These are phyloP conservation scores for Syngnathus typhle DNA, from an alignment of 2,113 vertebrate genomes.

Conservation along the genomic window DNA sequence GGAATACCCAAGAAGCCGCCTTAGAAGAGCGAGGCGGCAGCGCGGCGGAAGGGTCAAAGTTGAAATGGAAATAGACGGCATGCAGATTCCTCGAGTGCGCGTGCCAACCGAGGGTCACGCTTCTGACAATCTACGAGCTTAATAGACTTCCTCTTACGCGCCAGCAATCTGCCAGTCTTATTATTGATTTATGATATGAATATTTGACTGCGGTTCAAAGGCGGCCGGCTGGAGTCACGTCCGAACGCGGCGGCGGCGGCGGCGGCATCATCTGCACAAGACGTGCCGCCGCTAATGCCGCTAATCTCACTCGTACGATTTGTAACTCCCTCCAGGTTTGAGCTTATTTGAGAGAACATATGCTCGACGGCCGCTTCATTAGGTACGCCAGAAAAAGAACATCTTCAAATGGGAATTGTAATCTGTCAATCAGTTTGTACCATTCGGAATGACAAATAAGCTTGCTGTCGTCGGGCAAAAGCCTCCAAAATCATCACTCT, in stretches of 20 bases:
- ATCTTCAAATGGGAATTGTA: neutral
- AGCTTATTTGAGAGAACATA: neutral
- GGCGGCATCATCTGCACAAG: neutral
- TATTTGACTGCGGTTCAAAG: neutral
- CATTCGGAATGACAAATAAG: no score
- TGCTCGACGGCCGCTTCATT: neutral
- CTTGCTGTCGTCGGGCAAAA: no score
- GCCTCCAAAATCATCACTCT: no score
- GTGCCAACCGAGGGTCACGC: neutral
- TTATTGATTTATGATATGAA: neutral
- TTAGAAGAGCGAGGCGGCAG: conserved; percentile 5
- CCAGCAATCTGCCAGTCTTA: neutral
- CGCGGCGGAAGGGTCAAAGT: neutral
- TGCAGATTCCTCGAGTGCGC: neutral
- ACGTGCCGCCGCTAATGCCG: neutral
- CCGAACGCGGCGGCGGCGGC: neutral
- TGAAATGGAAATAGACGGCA: conserved; percentile 6
- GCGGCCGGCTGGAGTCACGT: neutral
- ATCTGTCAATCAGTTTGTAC: no score
- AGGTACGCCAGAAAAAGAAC: neutral
- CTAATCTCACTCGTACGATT: neutral
- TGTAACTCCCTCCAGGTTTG: neutral
- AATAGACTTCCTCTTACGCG: conserved; percentile 2
- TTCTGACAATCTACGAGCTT: neutral
- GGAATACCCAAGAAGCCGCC: conserved; percentile 11